Base-by-base conservation (phyloP, 1,140 invertebrate species). In the Neuroterus valhalla region DNA sequence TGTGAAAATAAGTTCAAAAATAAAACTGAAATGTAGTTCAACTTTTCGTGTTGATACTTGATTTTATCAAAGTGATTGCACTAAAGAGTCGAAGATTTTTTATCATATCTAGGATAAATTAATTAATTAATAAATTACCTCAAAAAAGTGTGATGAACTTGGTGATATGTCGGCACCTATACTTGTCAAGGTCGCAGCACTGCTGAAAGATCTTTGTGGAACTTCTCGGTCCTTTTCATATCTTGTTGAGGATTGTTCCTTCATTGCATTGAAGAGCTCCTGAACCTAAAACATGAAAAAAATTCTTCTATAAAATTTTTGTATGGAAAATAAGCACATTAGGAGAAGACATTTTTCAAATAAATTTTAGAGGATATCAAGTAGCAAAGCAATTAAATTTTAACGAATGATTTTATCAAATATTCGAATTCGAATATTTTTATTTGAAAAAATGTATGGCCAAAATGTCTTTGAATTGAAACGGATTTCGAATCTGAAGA, bases 81-180 rank as follows among this genome's bases (percentile, higher is more conserved):
- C n/a, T n/a, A n/a, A n/a, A n/a, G n/a, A n/a, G n/a, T n/a, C n/a
- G n/a, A n/a, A n/a, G n/a, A n/a, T n/a, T n/a, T n/a, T n/a, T n/a
- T n/a, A n/a, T n/a, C n/a, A n/a, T n/a, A n/a, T n/a, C n/a, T n/a
- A n/a, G n/a, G n/a, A n/a, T n/a, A n/a, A n/a, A n/a, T n/a, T n/a
- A n/a, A n/a, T n/a, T n/a, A 38, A 48, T 17, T 12, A 45, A 73
- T 26, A 78, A 45, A 75, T 90, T 87, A 95, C 95, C 90, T 96
- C 95, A 82, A 96, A 96, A 87, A 96, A 96, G 88, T 96, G 95
- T 48, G 95, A 96, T 68, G 95, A 95, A 82, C 94, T 95, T 0
- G 94, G 94, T 5, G 95, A 96, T 72, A 96, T 94, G 82, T 96
- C 95, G 21, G 93, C 93, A 75, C 94, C 93, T 4, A 96, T 90